phyloP scores from a whole-genome alignment of 92 coral and sea anemone genomes.

The Palythoa caribaeorum region DNA sequence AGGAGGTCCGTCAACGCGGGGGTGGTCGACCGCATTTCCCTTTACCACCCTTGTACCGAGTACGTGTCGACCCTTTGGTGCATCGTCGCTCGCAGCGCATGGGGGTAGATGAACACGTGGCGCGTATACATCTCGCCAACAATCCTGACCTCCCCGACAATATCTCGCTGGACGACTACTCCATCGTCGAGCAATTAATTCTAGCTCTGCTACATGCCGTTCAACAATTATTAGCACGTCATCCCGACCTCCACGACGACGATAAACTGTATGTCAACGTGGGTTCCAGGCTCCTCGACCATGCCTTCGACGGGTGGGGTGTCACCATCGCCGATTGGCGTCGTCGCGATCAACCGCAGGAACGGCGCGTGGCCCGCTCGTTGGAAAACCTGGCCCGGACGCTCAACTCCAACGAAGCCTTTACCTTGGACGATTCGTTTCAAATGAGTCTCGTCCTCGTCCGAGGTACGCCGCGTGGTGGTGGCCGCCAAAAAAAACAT shows the following conservation, averaged over 20 bases:
- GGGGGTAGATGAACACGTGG: not conserved
- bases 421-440: conserved; percentile 38
- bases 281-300: not conserved
- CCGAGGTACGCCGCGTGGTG: not conserved
- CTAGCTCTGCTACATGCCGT: not conserved
- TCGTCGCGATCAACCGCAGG: no score
- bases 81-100: not conserved
- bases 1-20: no score
- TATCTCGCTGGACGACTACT: not conserved
- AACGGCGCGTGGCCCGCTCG: conserved; percentile 25
- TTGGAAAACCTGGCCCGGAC: conserved; percentile 42
- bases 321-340: not conserved
- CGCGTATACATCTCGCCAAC: not conserved
- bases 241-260: not conserved
- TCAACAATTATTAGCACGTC: not conserved
- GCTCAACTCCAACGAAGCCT: conserved; percentile 41
- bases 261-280: not conserved
- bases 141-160: not conserved
- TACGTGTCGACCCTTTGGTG: not conserved
- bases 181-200: not conserved
- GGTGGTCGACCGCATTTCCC: not conserved
- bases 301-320: conserved; percentile 5
- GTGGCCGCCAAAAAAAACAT: no score
- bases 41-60: not conserved
- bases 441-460: conserved; percentile 46